Evolutionary conservation across 2,888 invertebrate genomes (phyloP), one percentile per base, ranked within the genome.

Genomic region (Cataglyphis albicans): DNA sequence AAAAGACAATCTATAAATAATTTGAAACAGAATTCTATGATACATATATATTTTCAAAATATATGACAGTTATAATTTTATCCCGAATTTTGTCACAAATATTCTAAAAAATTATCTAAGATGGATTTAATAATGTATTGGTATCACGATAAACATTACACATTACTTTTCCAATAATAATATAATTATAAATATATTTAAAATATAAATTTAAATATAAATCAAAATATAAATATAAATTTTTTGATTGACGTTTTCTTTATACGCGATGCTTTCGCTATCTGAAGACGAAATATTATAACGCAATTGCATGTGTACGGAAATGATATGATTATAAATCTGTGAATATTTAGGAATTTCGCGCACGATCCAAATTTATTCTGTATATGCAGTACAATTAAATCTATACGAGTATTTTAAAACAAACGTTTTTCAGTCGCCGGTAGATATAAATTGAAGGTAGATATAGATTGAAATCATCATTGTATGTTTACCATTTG

Each of bases 321-420:
- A 41, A 41, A 48, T 44, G 63, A 44, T 65, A 65, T 15, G 38
- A 32, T 44, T 1, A 21, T 59, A 21, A 21, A 25, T 65, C 12
- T 52, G 25, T 32, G 59, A 78, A 78, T 70, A 80, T 72, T 72
- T 35, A 57, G 55, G 55, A 59, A 35, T 72, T 59, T 59, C 44
- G 78, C 59, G 44, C 32, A 59, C 78, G 67, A 67, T 68, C 18
- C 44, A 59, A 72, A 80, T 80, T 70, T 80, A 80, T 80, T 80
- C 59, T 29, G 44, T 32, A 15, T 35, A 41, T 70, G 29, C 29
- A 29, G 57, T 44, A 70, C 70, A 78, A 70, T 78, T 59, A 70
- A 70, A 70, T 70, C 32, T 44, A 12, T 64, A 57, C 44, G 59
- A 10, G 38, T 52, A 29, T 86, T 86, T 83, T 57, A 29, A 64